Percentiles rank a stretch among this genome's conserved stretches.
These are phyloP conservation scores for Latheticus oryzae DNA, from an alignment of 2,888 invertebrate species.

Conservation along the genomic window DNA sequence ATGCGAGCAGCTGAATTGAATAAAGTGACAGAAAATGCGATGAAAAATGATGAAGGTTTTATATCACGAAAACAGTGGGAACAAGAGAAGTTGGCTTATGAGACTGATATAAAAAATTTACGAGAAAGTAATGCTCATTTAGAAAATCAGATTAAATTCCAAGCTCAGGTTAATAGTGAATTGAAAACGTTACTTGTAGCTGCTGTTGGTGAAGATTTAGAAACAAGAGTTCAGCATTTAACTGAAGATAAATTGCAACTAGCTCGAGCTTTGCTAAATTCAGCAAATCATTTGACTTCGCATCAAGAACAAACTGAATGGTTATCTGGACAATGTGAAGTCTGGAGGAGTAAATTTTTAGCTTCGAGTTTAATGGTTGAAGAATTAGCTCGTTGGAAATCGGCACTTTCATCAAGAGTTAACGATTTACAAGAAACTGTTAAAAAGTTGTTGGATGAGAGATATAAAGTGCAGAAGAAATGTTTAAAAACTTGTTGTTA, in stretches of 20 bases:
- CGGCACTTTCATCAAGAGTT: slow-evolving; percentile 77
- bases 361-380: slow-evolving; percentile 71
- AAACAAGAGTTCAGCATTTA: slow-evolving; percentile 87
- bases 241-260: slow-evolving; percentile 93
- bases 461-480: slow-evolving; percentile 73
- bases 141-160: slow-evolving; percentile 86
- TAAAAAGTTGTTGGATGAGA: slow-evolving; percentile 77
- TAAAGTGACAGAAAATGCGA: slow-evolving; percentile 65
- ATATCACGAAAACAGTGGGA: slow-evolving; percentile 62
- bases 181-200: slow-evolving; percentile 93
- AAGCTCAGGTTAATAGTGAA: slow-evolving; percentile 88
- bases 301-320: slow-evolving; percentile 95
- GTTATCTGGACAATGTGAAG: slow-evolving; percentile 93
- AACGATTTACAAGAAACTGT: slow-evolving; percentile 77
- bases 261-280: slow-evolving; percentile 85
- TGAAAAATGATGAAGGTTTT: slow-evolving; percentile 63
- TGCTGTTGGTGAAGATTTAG: slow-evolving; percentile 94
- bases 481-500: slow-evolving; percentile 74
- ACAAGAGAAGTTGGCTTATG: slow-evolving; percentile 68
- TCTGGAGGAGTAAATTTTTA: slow-evolving; percentile 96
- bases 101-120: slow-evolving; percentile 73
- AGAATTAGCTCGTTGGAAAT: slow-evolving; percentile 80
- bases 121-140: slow-evolving; percentile 77
- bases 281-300: slow-evolving; percentile 85
- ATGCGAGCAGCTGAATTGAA: slow-evolving; percentile 74